Base-by-base conservation (phyloP, 2,113 vertebrate species). In the Indicator indicator region DNA sequence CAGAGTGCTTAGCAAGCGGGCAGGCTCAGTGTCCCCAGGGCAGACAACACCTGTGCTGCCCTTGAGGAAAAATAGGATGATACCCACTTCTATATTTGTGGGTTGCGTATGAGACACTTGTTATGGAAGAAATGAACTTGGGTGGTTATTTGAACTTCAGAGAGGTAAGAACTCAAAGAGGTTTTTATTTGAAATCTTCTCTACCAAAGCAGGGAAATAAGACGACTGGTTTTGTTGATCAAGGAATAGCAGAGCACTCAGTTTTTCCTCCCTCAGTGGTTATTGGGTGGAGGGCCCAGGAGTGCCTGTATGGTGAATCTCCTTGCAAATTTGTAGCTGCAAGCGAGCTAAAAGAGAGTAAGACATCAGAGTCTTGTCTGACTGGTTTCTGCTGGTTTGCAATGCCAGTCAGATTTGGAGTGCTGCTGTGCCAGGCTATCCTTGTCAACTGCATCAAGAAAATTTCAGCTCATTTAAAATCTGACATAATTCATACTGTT, bases 391-490 rank as follows among this genome's bases (percentile, higher is more conserved):
- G 28, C 54, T 75, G 46, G 50, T 77, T 80, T 58, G 75, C 85
- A 88, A 80, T 59, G n/a, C n/a, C 33, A 74, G 59, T 82, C 13
- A 36, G 52, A 36, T 56, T 77, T 83, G 73, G 60, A 81, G 73
- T 8, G 48, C 80, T 90, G 76, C 79, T 73, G 16, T 82, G 71
- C 92, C 63, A 80, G 48, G 71, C 55, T 76, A 10, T 40, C 78
- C 62, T 83, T 86, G 86, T 88, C 79, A 86, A 50, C 32, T 26
- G 16, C 82, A 80, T 70, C 40, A 33, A 85, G 68, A 62, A 91
- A 62, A 95, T 81, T 92, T 83, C 86, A 93, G 72, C 58, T 92
- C 18, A 77, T 89, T 93, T 88, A 50, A 87, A 88, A 91, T 36
- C n/a, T 85, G 82, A 58, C 63, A 89, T 42, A 79, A 95, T 38